These are phyloP conservation scores for Colletes latitarsis DNA, from an alignment of 1,140 invertebrate species.

Conservation along the genomic window DNA sequence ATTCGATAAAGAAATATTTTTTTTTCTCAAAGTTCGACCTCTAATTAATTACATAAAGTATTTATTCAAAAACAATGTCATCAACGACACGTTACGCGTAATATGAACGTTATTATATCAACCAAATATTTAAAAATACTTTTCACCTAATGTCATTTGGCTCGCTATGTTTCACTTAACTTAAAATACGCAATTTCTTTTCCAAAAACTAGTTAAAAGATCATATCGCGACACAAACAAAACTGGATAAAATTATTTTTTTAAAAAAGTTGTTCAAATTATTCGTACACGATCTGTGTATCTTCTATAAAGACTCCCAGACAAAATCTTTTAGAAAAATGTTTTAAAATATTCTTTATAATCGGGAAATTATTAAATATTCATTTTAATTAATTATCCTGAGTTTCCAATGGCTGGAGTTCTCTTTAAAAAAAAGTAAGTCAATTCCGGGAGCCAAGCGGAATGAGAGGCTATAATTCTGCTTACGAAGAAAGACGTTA, in stretches of 20 bases:
- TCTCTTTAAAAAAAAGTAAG: conserved; percentile 9
- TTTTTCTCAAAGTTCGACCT: neutral
- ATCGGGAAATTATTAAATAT: neutral
- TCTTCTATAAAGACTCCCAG: conserved; percentile 33
- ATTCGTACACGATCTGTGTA: neutral
- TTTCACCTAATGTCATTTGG: neutral
- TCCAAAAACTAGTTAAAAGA: neutral
- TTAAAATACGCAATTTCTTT: conserved; percentile 27
- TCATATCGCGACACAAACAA: neutral
- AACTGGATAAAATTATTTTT: neutral
- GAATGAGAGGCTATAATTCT: conserved; percentile 74
- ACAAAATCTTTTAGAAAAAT: neutral
- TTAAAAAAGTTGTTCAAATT: neutral
- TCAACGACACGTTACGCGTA: neutral
- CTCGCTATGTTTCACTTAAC: neutral
- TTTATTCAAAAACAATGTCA: neutral
- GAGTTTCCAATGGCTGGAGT: neutral
- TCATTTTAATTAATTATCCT: neutral
- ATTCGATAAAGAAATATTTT: neutral
- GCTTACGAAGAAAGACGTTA: conserved; percentile 73
- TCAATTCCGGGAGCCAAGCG: conserved; percentile 54
- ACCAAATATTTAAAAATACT: neutral
- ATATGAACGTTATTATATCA: neutral
- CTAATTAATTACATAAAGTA: neutral
- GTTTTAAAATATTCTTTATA: neutral